These are phyloP conservation scores for Pristionchus pacificus DNA, from an alignment of 1,140 invertebrate species.

Conservation along the genomic window DNA sequence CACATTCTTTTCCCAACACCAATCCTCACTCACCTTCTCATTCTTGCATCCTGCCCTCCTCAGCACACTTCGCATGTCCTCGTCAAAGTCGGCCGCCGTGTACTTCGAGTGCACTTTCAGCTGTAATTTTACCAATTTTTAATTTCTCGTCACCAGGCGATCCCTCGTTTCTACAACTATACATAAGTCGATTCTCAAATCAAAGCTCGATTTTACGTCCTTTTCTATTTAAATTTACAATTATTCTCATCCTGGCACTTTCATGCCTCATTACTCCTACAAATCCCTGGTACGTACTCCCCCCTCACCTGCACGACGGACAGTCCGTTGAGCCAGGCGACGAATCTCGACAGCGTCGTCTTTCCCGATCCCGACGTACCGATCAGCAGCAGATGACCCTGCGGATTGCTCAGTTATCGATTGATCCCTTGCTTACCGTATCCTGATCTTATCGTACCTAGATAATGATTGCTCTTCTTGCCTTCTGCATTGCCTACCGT, in stretches of 20 bases:
- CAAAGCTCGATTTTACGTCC: no score
- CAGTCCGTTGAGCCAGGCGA: conserved; percentile 99
- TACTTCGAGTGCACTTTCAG: conserved; percentile 94
- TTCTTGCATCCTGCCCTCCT: conserved; percentile 90
- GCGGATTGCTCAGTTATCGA: no score
- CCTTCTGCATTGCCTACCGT: background rate
- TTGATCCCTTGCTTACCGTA: no score
- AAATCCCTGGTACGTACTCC: no score
- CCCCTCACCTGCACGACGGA: conserved; percentile 85
- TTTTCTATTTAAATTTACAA: no score
- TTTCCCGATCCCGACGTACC: conserved; percentile 96
- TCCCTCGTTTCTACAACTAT: no score
- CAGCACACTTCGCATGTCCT: conserved; percentile 88
- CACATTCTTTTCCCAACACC: no score
- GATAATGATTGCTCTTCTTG: background rate
- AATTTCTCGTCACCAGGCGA: conserved; percentile 68
- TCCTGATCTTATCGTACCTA: no score
- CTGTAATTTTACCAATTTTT: conserved; percentile 25
- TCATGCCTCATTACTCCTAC: no score
- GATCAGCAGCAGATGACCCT: conserved; percentile 87
- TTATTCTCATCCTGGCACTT: no score
- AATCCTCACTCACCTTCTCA: conserved; percentile 69
- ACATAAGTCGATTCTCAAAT: no score
- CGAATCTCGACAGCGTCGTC: conserved; percentile 94
- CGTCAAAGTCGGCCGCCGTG: conserved; percentile 95